Percentiles rank a stretch among this genome's conserved stretches.
These are phyloP conservation scores for Mechanitis messenoides DNA, from an alignment of 2,888 invertebrate species.

Conservation along the genomic window DNA sequence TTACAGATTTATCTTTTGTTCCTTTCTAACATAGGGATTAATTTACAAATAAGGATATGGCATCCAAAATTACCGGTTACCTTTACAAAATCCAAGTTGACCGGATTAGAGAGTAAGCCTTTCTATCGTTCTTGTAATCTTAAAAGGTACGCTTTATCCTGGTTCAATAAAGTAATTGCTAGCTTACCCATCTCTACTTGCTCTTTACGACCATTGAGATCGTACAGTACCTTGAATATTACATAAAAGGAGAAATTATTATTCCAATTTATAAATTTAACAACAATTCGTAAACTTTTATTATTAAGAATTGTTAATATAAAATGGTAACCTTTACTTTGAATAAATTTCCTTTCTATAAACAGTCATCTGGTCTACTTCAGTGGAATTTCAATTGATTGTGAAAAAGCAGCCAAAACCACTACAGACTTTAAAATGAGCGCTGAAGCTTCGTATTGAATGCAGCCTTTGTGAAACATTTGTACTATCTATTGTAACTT, in stretches of 20 bases:
- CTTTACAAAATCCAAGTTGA: not conserved
- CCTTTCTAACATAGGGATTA: too few relatives aligned
- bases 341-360: not conserved
- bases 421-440: not conserved
- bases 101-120: not conserved
- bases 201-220: not conserved
- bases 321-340: not conserved
- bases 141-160: not conserved
- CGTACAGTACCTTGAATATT: too few relatives aligned
- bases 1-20: too few relatives aligned
- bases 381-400: not conserved
- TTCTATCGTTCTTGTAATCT: conserved; percentile 1
- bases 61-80: too few relatives aligned
- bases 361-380: not conserved
- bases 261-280: too few relatives aligned
- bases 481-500: not conserved
- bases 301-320: too few relatives aligned
- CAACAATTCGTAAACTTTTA: too few relatives aligned
- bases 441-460: not conserved
- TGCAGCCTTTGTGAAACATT: not conserved
- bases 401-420: not conserved
- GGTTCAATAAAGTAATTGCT: not conserved
- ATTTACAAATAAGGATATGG: too few relatives aligned
- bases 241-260: too few relatives aligned
- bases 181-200: not conserved